phyloP scores from a whole-genome alignment of 2,888 invertebrate species.

The Diadromus collaris region DNA sequence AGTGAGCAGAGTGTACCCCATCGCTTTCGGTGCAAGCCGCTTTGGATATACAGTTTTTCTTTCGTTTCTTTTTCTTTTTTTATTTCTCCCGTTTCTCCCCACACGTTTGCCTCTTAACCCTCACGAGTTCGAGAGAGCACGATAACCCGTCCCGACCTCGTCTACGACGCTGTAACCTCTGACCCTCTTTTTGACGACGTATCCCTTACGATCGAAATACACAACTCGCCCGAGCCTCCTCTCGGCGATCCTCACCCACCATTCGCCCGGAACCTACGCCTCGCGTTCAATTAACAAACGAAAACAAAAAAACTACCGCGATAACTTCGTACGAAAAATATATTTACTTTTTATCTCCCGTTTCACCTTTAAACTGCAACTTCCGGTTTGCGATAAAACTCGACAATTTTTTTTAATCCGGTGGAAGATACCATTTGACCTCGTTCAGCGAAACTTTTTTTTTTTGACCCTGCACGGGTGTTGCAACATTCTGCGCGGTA shows the following conservation, averaged over 20 bases:
- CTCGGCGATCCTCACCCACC: constrained; percentile 11
- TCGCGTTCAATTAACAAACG: neutral
- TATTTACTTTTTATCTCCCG: neutral
- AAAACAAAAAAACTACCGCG: neutral
- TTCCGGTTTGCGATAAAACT: constrained; percentile 8
- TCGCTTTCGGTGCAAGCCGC: constrained; percentile 45
- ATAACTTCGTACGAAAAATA: neutral
- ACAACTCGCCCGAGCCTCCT: constrained; percentile 33
- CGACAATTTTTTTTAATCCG: neutral
- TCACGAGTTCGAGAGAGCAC: constrained; percentile 48
- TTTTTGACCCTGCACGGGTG: neutral
- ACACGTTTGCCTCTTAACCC: constrained; percentile 50
- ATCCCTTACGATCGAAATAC: constrained; percentile 50
- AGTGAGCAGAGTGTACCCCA: constrained; percentile 31
- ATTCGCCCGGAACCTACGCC: constrained; percentile 10
- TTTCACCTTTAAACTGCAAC: neutral
- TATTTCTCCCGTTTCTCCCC: constrained; percentile 8
- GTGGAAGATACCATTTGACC: neutral
- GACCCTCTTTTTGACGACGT: constrained; percentile 58
- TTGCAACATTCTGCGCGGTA: neutral
- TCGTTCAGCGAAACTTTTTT: neutral
- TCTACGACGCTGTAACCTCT: constrained; percentile 62
- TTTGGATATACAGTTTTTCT: constrained; percentile 40
- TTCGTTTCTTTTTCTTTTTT: constrained; percentile 6
- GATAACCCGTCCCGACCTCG: constrained; percentile 62